Evolutionary conservation across 2,113 vertebrate species (phyloP).

Genomic region (Thamnophis sirtalis): DNA sequence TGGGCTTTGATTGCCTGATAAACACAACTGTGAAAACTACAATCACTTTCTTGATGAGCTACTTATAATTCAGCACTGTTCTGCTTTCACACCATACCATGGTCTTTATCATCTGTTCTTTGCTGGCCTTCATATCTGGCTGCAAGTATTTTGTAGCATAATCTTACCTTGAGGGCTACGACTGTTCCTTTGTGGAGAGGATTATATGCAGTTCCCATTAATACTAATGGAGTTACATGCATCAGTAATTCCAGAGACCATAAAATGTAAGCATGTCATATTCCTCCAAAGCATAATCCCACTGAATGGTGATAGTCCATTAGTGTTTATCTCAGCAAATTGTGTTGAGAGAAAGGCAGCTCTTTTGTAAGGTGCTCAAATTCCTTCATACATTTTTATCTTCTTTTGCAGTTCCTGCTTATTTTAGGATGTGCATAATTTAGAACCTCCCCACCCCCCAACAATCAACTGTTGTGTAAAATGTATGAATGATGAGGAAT

Average conservation of each 20-base stretch:
- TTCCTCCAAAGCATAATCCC: constrained; percentile 8
- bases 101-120: background rate
- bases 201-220: constrained; percentile 14
- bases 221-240: constrained; percentile 21
- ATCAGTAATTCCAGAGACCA: background rate
- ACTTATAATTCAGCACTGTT: background rate
- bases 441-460: background rate
- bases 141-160: constrained; percentile 8
- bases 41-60: background rate
- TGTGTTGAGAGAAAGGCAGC: background rate
- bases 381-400: background rate
- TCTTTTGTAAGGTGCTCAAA: background rate
- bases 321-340: constrained; percentile 8
- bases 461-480: background rate
- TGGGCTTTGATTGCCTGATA: background rate
- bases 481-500: background rate
- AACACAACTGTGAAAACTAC: background rate
- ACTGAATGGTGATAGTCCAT: constrained; percentile 13
- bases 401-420: constrained; percentile 3
- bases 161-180: background rate
- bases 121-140: background rate
- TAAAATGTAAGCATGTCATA: constrained; percentile 5
- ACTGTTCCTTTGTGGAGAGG: constrained; percentile 6
- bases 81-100: background rate
- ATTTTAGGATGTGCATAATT: background rate